A percentile compares a stretch with the other conserved stretches of the same genome.
Evolutionary conservation across 2,888 invertebrate species (phyloP).

Genomic region (Tholera decimalis): DNA sequence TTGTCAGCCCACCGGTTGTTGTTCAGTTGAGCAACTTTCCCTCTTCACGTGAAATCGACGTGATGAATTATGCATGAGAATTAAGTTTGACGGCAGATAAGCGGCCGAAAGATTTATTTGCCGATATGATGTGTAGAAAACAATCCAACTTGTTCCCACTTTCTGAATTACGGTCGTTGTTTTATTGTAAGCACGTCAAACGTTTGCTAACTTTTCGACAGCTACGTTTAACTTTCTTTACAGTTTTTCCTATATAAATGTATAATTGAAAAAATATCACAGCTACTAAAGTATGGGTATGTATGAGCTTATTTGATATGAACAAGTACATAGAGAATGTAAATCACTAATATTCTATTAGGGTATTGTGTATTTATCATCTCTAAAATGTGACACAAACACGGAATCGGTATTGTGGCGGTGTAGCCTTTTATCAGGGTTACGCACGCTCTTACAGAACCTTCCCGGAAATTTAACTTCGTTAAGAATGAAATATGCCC

Average conservation of each 20-base stretch:
- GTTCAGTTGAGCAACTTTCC: constrained; percentile 80
- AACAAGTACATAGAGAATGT: constrained; percentile 1
- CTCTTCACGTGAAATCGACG: constrained; percentile 84
- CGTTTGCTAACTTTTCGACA: constrained; percentile 73
- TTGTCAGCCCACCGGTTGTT: constrained; percentile 73
- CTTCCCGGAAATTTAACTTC: constrained; percentile 91
- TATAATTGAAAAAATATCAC: constrained; percentile 31
- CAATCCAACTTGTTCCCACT: constrained; percentile 89
- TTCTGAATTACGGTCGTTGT: constrained; percentile 89
- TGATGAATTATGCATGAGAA: constrained; percentile 90
- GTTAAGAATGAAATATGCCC: constrained; percentile 91
- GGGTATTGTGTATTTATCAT: constrained; percentile 66
- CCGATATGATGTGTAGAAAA: constrained; percentile 90
- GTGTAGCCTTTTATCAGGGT: constrained; percentile 88
- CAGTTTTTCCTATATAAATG: constrained; percentile 36
- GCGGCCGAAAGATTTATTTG: constrained; percentile 89
- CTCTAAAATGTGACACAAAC: constrained; percentile 73
- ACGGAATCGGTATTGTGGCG: constrained; percentile 80
- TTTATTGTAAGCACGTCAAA: constrained; percentile 88
- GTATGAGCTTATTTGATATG: not conserved
- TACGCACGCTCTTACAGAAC: constrained; percentile 89
- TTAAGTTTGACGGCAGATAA: constrained; percentile 91
- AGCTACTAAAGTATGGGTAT: not conserved
- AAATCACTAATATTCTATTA: constrained; percentile 52
- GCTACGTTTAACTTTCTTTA: constrained; percentile 59